A percentile compares a stretch with the other conserved stretches of the same genome.
phyloP scores from a whole-genome alignment of 2,797 vertebrate genomes.

The Galagoides demidoff region DNA sequence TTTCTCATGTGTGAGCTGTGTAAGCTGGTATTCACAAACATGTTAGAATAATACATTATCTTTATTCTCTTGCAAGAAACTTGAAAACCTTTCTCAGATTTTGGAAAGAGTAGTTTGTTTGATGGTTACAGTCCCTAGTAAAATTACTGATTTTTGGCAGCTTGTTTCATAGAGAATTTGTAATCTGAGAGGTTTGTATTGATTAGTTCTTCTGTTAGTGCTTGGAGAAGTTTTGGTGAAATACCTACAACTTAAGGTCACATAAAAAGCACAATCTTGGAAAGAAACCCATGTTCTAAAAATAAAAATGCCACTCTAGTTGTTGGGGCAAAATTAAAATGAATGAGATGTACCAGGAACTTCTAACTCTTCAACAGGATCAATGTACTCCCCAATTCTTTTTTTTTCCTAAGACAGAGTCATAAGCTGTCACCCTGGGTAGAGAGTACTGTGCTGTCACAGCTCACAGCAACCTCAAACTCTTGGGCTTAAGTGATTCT shows the following conservation, averaged over 20 bases:
- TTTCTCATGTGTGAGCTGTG: background rate
- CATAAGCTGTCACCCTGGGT: too few species aligned
- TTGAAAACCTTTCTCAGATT: background rate
- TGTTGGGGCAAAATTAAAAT: background rate
- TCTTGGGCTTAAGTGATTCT: too few species aligned
- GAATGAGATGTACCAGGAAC: background rate
- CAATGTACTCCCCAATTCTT: background rate
- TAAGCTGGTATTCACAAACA: background rate
- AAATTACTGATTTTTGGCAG: background rate
- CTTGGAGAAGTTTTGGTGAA: background rate
- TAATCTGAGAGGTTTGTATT: background rate
- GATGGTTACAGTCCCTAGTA: background rate
- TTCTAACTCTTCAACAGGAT: background rate
- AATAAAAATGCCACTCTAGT: background rate
- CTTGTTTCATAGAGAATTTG: background rate
- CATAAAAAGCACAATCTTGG: background rate
- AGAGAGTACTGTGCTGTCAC: too few species aligned
- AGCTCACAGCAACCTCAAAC: too few species aligned
- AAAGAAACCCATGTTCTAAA: background rate
- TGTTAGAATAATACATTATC: background rate
- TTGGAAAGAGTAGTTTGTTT: background rate
- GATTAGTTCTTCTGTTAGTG: background rate
- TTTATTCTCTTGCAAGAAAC: background rate
- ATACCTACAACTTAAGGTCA: background rate
- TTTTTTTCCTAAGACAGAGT: too few species aligned